A percentile compares a stretch with the other conserved stretches of the same genome.
phyloP scores from a whole-genome alignment of 2,113 vertebrate species.

The Nannospalax galili region DNA sequence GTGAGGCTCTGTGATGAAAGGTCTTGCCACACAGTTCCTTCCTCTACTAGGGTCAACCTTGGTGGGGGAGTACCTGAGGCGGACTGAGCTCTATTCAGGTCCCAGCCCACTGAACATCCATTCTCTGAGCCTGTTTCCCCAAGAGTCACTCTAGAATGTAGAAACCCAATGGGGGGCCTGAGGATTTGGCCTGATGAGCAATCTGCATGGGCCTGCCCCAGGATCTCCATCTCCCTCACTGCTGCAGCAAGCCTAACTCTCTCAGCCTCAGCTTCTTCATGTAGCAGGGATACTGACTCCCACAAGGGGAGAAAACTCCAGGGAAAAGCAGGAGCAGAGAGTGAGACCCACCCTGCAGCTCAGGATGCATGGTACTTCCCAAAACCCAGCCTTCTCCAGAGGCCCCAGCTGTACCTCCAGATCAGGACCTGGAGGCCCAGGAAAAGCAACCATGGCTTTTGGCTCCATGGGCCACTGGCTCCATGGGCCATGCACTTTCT shows the following conservation, averaged over 20 bases:
- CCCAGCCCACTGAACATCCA: not conserved
- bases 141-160: not conserved
- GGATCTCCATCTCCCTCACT: not conserved
- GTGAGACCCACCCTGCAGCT: too few species aligned
- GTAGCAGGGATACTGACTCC: not conserved
- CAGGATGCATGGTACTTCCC: not conserved
- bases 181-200: not conserved
- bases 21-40: not conserved
- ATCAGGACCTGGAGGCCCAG: not conserved
- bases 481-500: not conserved
- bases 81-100: not conserved
- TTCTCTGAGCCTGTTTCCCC: not conserved
- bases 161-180: not conserved
- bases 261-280: not conserved
- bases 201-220: not conserved
- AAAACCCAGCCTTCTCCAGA: not conserved
- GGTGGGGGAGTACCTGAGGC: too few species aligned
- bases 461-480: too few species aligned
- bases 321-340: not conserved
- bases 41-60: not conserved
- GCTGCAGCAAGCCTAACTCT: not conserved
- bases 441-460: not conserved
- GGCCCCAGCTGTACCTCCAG: not conserved
- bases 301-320: not conserved
- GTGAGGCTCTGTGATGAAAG: not conserved